phyloP scores from a whole-genome alignment of 2,888 invertebrate species.

The Caenorhabditis sp. region DNA sequence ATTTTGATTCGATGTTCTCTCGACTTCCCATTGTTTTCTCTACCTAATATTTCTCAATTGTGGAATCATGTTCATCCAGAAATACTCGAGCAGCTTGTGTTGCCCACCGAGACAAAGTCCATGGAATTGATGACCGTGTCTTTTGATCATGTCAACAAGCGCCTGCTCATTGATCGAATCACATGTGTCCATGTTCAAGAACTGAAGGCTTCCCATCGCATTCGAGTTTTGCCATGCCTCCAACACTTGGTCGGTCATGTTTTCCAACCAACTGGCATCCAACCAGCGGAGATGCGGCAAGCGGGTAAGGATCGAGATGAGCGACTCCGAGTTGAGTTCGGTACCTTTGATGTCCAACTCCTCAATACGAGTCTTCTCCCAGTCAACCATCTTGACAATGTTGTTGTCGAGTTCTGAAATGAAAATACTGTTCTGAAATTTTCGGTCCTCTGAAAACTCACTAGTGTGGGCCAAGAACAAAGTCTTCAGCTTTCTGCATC shows the following conservation, averaged over 20 bases:
- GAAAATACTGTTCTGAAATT: background rate
- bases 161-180: slow-evolving; percentile 96
- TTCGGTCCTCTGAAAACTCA: slow-evolving; percentile 85
- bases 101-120: slow-evolving; percentile 97
- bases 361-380: slow-evolving; percentile 94
- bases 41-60: slow-evolving; percentile 94
- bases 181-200: slow-evolving; percentile 94
- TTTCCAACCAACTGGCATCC: slow-evolving; percentile 97
- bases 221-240: slow-evolving; percentile 94
- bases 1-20: background rate
- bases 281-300: slow-evolving; percentile 92
- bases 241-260: slow-evolving; percentile 94
- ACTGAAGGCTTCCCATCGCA: slow-evolving; percentile 88
- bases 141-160: slow-evolving; percentile 92
- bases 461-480: slow-evolving; percentile 98
- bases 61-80: slow-evolving; percentile 96
- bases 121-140: slow-evolving; percentile 92
- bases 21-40: slow-evolving; percentile 60
- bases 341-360: slow-evolving; percentile 96
- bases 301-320: slow-evolving; percentile 93
- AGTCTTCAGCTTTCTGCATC: slow-evolving; percentile 93
- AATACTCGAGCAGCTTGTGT: slow-evolving; percentile 91
- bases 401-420: slow-evolving; percentile 91
- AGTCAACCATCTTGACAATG: slow-evolving; percentile 95
- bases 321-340: slow-evolving; percentile 94